Conservation (phyloP, 37 sponge, comb jelly and placozoan species). For the Theonella swinhoei region DNA sequence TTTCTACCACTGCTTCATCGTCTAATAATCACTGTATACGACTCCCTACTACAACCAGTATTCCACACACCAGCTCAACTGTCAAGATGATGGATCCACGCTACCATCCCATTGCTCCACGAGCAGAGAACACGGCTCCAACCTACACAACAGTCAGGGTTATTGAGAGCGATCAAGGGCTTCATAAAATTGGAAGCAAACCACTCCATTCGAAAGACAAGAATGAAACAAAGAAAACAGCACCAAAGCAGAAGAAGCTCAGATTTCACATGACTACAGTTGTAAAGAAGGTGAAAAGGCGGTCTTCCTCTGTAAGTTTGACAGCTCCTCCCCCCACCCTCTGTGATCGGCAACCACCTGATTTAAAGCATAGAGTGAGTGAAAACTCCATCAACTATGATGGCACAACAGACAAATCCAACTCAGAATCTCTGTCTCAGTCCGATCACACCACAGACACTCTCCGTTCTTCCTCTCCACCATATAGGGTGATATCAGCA, state of each 20-base stretch:
- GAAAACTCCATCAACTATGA: background rate
- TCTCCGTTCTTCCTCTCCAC: no score
- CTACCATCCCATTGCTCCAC: background rate
- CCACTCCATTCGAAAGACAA: background rate
- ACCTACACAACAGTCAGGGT: background rate
- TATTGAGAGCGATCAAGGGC: background rate
- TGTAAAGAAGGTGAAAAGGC: conserved; percentile 25
- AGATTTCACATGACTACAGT: conserved; percentile 66
- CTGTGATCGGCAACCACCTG: background rate
- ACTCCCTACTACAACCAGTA: background rate
- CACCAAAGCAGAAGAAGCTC: conserved; percentile 32
- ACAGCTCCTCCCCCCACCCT: conserved; percentile 21
- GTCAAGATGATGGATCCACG: background rate
- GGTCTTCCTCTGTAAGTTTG: conserved; percentile 5
- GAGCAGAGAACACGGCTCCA: background rate
- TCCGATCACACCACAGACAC: background rate
- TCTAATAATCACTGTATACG: background rate
- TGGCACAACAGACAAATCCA: background rate
- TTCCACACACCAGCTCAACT: background rate
- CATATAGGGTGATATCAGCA: no score
- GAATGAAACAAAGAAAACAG: background rate
- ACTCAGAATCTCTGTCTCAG: background rate
- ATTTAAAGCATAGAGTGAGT: background rate
- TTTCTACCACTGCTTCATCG: background rate
- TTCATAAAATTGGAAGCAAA: background rate